phyloP scores from a whole-genome alignment of 2,113 vertebrate genomes.

The Sceloporus undulatus region DNA sequence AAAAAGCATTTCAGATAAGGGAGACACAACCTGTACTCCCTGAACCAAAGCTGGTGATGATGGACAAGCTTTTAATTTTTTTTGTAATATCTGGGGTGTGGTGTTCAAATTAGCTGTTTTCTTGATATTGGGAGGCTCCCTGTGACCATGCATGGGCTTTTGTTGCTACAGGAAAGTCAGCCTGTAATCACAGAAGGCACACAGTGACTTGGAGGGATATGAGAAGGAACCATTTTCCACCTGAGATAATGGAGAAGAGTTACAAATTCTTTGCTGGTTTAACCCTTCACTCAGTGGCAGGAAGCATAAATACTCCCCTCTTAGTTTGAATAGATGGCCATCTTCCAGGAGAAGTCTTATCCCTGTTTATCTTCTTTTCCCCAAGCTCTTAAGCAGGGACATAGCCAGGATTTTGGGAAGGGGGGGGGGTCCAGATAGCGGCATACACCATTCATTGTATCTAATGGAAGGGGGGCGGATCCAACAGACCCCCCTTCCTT shows the following conservation, averaged over 20 bases:
- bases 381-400: not conserved
- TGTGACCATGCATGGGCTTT: not conserved
- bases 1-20: too few species aligned
- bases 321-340: not conserved
- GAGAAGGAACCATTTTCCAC: not conserved
- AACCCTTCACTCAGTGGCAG: not conserved
- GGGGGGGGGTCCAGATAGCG: too few species aligned
- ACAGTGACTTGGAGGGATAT: not conserved
- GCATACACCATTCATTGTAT: too few species aligned
- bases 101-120: not conserved
- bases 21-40: not conserved
- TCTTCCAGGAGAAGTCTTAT: not conserved
- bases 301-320: not conserved
- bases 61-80: conserved; percentile 1
- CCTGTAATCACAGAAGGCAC: not conserved
- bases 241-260: not conserved
- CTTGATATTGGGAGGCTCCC: not conserved
- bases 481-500: too few species aligned
- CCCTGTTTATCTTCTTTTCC: not conserved
- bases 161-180: not conserved
- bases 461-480: too few species aligned
- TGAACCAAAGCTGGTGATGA: not conserved
- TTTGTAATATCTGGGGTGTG: not conserved
- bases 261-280: not conserved
- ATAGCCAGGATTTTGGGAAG: too few species aligned